Base-by-base conservation (phyloP, 2,797 vertebrate species). In the Strix occidentalis region DNA sequence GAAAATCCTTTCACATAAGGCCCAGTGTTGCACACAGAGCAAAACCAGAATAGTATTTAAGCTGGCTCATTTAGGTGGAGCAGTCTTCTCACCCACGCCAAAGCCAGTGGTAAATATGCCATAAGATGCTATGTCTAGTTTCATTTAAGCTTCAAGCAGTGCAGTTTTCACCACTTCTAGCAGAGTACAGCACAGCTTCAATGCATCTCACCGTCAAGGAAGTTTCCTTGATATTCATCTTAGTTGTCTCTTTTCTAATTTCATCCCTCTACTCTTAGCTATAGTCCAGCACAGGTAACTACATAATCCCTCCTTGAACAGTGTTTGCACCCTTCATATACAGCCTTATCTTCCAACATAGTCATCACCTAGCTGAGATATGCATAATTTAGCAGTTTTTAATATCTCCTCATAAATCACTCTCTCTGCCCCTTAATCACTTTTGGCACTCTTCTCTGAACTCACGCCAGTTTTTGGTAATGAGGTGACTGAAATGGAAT, bases 361-460 rank as follows among this genome's bases (percentile, higher is more conserved):
- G 78, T 41, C 53, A 78, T 54, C 2, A 2, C 26, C 80, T 74
- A 75, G 50, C 41, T 57, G 35, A 78, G 61, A 81, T 51, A 69
- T 12, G 50, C 72, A 28, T 86, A 63, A 84, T 83, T 88, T 53
- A 82, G 63, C 46, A 48, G 18, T 10, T 93, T 91, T 81, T 93
- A 94, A 10, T 66, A 95, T 57, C 75, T 69, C 69, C 54, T 81
- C 43, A 54, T 72, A 83, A 92, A 92, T 86, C 54, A 85, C 5
- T 20, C 29, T 70, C 77, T 65, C 54, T 66, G 39, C 71, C 71
- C 46, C 33, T 87, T 58, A 54, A 77, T 65, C 2, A 74, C 13
- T 95, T 75, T 31, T 85, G 46, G 43, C 72, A 82, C 31, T 95
- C 13, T 78, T 70, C 60, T 94, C 58, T 90, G 70, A 97, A 88